Evolutionary conservation across 1,140 invertebrate species (phyloP), one percentile per base, ranked within the genome.

Genomic region (Galendromus occidentalis): DNA sequence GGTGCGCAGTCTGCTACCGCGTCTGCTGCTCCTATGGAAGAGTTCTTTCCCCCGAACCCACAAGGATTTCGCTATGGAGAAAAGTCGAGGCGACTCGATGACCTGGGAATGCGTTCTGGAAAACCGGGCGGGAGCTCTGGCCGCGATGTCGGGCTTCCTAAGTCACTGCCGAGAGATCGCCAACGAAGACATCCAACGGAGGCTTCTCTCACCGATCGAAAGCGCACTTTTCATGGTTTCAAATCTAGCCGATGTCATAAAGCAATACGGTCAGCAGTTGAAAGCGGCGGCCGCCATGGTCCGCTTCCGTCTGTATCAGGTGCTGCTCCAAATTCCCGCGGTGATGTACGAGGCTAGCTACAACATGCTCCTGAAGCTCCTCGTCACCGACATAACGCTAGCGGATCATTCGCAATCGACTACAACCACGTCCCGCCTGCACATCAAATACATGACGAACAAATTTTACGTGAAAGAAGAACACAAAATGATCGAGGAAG

Each of bases 61-160:
- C 30, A 95, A 95, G 73, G 93, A 98, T 75, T 79, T 98, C 22
- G 94, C 98, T 72, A 91, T 88, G 7, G 94, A 98, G 77, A 97
- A 96, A 74, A 87, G 89, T 0, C 81, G 94, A 67, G 95, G 95
- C 7, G 95, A 98, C 80, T 87, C 91, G 0, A 98, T 98, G 74
- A 98, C 94, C 44, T 98, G 95, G 95, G 92, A 97, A 64, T 67
- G 98, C 20, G 95, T 93, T 1, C 76, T 99, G 51, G 93, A 98
- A 80, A 91, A 91, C 17, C 80, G 95, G 66, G 89, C 94, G 17
- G 95, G 95, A 0, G 95, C 95, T 12, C 75, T 99, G 2, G 91
- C 91, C 68, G 87, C 90, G 0, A 89, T 98, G 82, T 85, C 95
- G 71, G 94, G 91, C 74, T 88, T 98, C 73, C 74, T 98, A 6